Base-by-base conservation (phyloP, 2,888 invertebrate genomes). In the Platynereis dumerilii region DNA sequence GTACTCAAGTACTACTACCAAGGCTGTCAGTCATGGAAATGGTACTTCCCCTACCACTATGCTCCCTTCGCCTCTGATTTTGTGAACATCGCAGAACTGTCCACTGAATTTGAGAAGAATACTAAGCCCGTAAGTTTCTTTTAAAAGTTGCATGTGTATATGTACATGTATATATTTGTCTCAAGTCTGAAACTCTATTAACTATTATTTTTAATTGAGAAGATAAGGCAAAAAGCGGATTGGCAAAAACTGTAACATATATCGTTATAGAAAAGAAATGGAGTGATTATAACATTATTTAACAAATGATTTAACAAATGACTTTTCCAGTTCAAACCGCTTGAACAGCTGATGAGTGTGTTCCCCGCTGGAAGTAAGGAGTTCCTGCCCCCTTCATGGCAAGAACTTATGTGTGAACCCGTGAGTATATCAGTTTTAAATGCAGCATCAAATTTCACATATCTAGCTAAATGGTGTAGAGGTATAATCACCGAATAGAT, bases 31-130 rank as follows among this genome's bases (percentile, higher is more conserved):
- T 95, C 94, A 22, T 99, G 99, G 99, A 94, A 97, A 86, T 99
- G 99, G 99, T 99, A 96, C 87, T 99, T 95, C 86, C 99, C 99
- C 0, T 99, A 96, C 85, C 99, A 99, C 86, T 99, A 99, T 87
- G 98, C 99, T 22, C 99, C 99, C 7, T 99, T 99, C 86, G 99
- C 99, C 2, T 97, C 97, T 0, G 99, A 99, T 87, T 99, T 99
- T 86, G 89, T 93, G 67, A 93, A 96, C 82, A 91, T 99, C 64
- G 89, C 90, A 62, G 92, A 92, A 0, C 86, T 96, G 34, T 77
- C 83, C 55, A 92, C 93, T 1, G 89, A 90, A 81, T 99, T 99
- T 84, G 93, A 93, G 81, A 90, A 87, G 78, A 91, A 90, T 61
- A 96, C 97, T 0, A 87, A 89, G 81, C 99, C 99, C 68, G 94